phyloP scores from a whole-genome alignment of 1,140 invertebrate genomes.

The Calliopsis andreniformis region DNA sequence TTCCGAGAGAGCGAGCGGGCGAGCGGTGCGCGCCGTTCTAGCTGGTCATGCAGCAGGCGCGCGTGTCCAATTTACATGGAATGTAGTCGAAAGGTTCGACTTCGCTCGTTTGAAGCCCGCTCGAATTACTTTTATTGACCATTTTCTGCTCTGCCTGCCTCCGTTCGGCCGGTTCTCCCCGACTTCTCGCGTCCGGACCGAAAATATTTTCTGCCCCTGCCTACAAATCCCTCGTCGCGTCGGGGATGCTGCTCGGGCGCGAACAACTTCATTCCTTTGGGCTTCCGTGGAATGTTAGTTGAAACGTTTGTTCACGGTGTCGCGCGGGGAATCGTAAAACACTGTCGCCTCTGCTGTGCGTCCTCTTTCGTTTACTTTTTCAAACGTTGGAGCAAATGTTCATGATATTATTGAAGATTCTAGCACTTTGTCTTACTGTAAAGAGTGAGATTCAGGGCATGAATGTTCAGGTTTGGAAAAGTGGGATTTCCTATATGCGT shows the following conservation, averaged over 20 bases:
- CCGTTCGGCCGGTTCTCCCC: neutral
- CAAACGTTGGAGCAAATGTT: too few relatives aligned
- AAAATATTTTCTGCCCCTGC: constrained; percentile 53
- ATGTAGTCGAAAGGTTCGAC: constrained; percentile 27
- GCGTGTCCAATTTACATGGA: constrained; percentile 61
- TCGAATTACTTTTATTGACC: constrained; percentile 47
- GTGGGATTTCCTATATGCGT: too few relatives aligned
- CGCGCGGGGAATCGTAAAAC: too few relatives aligned
- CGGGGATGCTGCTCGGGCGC: constrained; percentile 31
- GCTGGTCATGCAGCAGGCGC: constrained; percentile 60
- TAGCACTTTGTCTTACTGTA: too few relatives aligned
- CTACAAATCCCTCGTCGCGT: constrained; percentile 73
- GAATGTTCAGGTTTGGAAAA: too few relatives aligned
- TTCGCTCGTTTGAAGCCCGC: constrained; percentile 14
- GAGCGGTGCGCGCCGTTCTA: constrained; percentile 5
- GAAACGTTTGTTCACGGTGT: constrained; percentile 62
- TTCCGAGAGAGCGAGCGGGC: constrained; percentile 51
- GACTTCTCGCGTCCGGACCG: constrained; percentile 18
- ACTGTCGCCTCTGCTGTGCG: too few relatives aligned
- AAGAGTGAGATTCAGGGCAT: too few relatives aligned
- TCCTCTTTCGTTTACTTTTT: too few relatives aligned
- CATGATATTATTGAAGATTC: too few relatives aligned
- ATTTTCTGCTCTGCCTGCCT: constrained; percentile 9
- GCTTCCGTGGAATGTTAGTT: constrained; percentile 78
- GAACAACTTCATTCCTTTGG: constrained; percentile 73